Base-by-base conservation (phyloP, 2,797 vertebrate species). In the Botia kubotai region DNA sequence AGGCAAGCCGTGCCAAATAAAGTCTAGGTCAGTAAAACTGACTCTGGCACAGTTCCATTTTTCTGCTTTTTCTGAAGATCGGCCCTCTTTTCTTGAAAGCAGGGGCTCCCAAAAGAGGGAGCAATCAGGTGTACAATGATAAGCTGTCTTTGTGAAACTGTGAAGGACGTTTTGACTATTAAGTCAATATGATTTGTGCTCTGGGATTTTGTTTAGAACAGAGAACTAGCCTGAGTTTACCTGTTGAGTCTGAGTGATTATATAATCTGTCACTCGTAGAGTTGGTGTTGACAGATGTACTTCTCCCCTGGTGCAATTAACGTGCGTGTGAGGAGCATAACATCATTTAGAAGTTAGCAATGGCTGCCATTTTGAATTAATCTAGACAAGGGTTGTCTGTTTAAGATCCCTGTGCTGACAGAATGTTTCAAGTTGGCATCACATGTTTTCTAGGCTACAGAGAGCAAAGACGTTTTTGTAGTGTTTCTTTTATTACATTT, bases 211-310 rank as follows among this genome's bases (percentile, higher is more conserved):
- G 13, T 82, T 4, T 36, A 10, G 26, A 58, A n/a, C 48, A 11
- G 43, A 78, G 12, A 43, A 62, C 71, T 33, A 14, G 48, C 36
- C 66, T 75, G 53, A 7, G 71, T 63, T 83, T 79, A 75, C 57
- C 72, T 75, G 76, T 65, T 58, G 57, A 57, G 57, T 21, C 14
- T 74, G n/a, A 8, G n/a, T 58, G 48, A 39, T 48, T 63, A 69
- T 50, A 65, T 46, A 69, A 50, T 70, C 29, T 23, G n/a, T 80
- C 29, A 80, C 67, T 74, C 55, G 21, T 70, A 58, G 69, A 77
- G 71, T 75, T 77, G 58, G 63, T 77, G 63, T 26, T 65, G 69
- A 82, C 68, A 74, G 19, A 80, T 73, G 26, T 58, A 71, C 10
- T 67, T 73, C 5, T 70, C 58, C 65, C 14, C 5, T 11, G 23